These are phyloP conservation scores for Pelagia noctiluca DNA, from an alignment of 30 jellyfish, hydroid and myxozoan genomes.

Conservation along the genomic window DNA sequence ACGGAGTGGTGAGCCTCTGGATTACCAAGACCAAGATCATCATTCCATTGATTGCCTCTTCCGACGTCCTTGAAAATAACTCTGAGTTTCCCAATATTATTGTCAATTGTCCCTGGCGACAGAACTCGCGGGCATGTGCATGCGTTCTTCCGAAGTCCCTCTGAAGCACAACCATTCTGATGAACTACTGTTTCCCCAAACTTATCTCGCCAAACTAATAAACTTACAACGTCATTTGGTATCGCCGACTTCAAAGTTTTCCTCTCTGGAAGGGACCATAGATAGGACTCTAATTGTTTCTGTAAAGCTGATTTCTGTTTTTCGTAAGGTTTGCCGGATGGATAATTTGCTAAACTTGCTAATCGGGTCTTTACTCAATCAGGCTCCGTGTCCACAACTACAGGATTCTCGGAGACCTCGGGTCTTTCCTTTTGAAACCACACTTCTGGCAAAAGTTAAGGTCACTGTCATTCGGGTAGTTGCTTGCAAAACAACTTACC, in stretches of 20 bases:
- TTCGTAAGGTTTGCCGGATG: constrained; percentile 7
- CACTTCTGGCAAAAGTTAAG: constrained; percentile 9
- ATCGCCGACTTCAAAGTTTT: neutral
- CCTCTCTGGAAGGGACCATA: neutral
- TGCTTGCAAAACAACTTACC: neutral
- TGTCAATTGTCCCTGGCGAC: neutral
- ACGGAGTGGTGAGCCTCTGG: neutral
- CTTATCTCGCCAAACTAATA: constrained; percentile 6
- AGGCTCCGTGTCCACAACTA: neutral
- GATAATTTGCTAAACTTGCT: neutral
- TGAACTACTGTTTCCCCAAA: constrained; percentile 4
- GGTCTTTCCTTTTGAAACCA: neutral
- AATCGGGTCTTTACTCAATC: constrained; percentile 4
- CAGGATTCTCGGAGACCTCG: neutral
- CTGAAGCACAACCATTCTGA: neutral
- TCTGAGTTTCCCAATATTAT: neutral
- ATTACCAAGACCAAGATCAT: neutral
- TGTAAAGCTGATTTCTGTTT: constrained; percentile 3
- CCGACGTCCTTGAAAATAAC: neutral
- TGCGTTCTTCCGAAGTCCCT: too few species aligned
- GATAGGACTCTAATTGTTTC: neutral
- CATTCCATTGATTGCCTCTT: neutral
- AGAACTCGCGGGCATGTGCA: neutral
- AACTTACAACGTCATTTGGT: neutral
- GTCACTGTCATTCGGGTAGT: constrained; percentile 7